These are phyloP conservation scores for Motacilla alba DNA, from an alignment of 2,113 vertebrate species.

Conservation along the genomic window DNA sequence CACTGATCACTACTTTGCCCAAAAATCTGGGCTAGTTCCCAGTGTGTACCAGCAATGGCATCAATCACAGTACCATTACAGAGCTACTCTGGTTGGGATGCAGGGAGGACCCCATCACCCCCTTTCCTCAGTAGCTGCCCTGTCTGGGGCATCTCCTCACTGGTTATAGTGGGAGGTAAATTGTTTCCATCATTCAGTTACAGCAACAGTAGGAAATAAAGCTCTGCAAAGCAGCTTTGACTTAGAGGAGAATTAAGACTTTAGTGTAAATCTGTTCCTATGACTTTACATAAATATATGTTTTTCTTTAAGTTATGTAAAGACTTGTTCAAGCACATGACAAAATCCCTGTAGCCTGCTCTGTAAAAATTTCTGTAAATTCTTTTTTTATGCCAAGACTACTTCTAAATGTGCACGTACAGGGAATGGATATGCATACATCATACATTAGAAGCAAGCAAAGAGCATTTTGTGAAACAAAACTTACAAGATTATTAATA, in stretches of 20 bases:
- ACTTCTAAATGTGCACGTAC: not conserved
- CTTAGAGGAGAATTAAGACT: slow-evolving; percentile 17
- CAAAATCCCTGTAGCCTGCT: not conserved
- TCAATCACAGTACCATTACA: rapidly evolving
- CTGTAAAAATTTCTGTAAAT: not conserved
- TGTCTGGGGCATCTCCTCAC: not conserved
- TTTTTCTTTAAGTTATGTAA: not conserved
- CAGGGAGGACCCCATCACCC: not conserved
- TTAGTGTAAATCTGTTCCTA: slow-evolving; percentile 13
- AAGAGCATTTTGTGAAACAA: not conserved
- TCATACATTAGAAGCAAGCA: not conserved
- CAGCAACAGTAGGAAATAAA: not conserved
- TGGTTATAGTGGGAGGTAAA: not conserved
- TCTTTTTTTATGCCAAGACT: not conserved
- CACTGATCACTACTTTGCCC: not conserved
- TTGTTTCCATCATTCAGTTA: not conserved
- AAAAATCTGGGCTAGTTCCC: not conserved
- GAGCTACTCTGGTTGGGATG: rapidly evolving
- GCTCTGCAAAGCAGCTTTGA: slow-evolving; percentile 33
- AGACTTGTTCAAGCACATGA: not conserved
- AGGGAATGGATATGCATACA: not conserved
- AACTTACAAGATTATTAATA: not conserved
- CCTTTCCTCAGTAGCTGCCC: rapidly evolving
- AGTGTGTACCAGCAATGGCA: not conserved
- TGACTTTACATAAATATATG: not conserved